Percentiles rank a stretch among this genome's conserved stretches.
These are phyloP conservation scores for Pristiophorus japonicus DNA, from an alignment of 2,113 vertebrate species.

Conservation along the genomic window DNA sequence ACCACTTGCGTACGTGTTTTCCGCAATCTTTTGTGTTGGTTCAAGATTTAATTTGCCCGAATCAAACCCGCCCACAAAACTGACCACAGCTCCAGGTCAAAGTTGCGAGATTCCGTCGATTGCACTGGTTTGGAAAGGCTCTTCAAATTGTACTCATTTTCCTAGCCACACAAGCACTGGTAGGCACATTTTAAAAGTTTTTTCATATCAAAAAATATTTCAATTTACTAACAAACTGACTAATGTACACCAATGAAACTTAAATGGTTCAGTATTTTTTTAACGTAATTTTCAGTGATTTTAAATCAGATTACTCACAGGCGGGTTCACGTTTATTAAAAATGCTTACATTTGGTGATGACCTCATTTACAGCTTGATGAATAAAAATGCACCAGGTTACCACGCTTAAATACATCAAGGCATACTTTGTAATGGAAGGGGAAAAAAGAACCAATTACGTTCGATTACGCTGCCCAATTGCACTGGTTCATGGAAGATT, in stretches of 20 bases:
- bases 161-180: neutral
- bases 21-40: neutral
- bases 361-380: neutral
- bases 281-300: neutral
- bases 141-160: neutral
- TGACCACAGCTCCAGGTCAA: neutral
- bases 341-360: neutral
- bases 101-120: neutral
- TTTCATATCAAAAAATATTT: conserved; percentile 12
- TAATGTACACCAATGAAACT: neutral
- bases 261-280: neutral
- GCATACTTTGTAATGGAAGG: neutral
- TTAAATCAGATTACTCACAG: neutral
- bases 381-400: neutral
- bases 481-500: neutral
- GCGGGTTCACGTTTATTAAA: neutral
- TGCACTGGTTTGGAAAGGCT: neutral
- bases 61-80: neutral
- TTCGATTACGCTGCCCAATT: neutral
- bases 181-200: neutral
- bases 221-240: neutral
- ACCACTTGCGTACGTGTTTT: neutral
- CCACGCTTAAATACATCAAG: neutral
- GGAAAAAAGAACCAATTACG: neutral
- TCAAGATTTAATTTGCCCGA: neutral